These are phyloP conservation scores for Bombus affinis DNA, from an alignment of 1,140 invertebrate genomes.

Conservation along the genomic window DNA sequence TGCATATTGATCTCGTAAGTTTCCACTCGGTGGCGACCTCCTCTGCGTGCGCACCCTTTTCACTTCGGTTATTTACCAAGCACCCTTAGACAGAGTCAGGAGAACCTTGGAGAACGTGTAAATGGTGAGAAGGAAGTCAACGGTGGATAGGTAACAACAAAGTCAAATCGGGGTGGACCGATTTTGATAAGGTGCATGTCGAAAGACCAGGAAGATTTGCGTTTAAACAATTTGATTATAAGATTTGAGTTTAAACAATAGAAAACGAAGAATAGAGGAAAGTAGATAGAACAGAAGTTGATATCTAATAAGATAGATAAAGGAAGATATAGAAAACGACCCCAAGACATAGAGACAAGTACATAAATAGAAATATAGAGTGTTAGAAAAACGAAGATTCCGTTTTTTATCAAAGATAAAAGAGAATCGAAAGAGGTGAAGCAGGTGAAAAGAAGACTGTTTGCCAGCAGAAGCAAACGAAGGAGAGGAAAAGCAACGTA, in stretches of 20 bases:
- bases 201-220: background rate
- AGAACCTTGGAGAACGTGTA: slow-evolving; percentile 51
- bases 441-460: slow-evolving; percentile 13
- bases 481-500: slow-evolving; percentile 70
- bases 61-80: slow-evolving; percentile 59
- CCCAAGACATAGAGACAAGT: no score
- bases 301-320: background rate
- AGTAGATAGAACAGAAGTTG: background rate
- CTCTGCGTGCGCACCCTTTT: slow-evolving; percentile 69
- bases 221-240: no score
- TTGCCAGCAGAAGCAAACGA: slow-evolving; percentile 45
- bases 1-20: slow-evolving; percentile 76
- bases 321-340: background rate
- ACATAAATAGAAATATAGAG: slow-evolving; percentile 2
- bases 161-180: slow-evolving; percentile 12
- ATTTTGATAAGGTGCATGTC: background rate
- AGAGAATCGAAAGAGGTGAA: slow-evolving; percentile 1
- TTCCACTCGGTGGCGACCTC: slow-evolving; percentile 73
- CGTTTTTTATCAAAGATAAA: background rate
- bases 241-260: no score
- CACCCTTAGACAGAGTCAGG: slow-evolving; percentile 38
- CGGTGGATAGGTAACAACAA: background rate
- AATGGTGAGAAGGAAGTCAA: slow-evolving; percentile 42
- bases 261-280: background rate
- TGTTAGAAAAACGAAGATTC: background rate